Evolutionary conservation across 2,797 vertebrate species (phyloP).

Genomic region (Liasis olivaceus): DNA sequence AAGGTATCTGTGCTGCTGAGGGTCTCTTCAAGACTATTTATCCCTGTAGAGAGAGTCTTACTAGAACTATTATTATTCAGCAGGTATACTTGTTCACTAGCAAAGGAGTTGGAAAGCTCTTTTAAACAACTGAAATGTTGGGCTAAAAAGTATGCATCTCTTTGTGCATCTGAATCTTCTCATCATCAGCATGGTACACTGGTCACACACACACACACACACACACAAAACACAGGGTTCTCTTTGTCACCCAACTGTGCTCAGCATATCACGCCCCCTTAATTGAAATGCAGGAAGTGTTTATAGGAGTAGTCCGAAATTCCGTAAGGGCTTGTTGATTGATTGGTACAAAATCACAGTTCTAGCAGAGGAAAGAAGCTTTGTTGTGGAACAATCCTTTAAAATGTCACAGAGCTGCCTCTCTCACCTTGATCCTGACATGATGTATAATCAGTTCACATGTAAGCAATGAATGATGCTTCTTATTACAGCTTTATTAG

Average conservation of each 20-base stretch:
- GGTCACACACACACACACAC: slow-evolving; percentile 1
- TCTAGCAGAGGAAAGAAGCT: slow-evolving; percentile 16
- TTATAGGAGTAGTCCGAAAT: not conserved
- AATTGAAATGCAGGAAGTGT: not conserved
- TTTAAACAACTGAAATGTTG: slow-evolving; percentile 48
- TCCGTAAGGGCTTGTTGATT: not conserved
- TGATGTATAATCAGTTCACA: slow-evolving; percentile 47
- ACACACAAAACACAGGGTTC: not conserved
- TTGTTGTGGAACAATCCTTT: slow-evolving; percentile 29
- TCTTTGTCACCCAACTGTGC: not conserved
- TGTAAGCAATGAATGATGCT: slow-evolving; percentile 50
- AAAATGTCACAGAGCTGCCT: slow-evolving; percentile 30
- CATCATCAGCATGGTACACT: slow-evolving; percentile 46
- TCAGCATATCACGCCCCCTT: fast-evolving
- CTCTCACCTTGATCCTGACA: slow-evolving; percentile 59
- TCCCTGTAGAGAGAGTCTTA: slow-evolving; percentile 43
- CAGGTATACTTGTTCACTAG: slow-evolving; percentile 37
- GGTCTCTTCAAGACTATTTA: slow-evolving; percentile 33
- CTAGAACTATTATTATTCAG: slow-evolving; percentile 44
- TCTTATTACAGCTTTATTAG: slow-evolving; percentile 53
- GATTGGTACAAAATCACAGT: not conserved
- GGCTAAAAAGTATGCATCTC: not conserved
- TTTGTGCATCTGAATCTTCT: slow-evolving; percentile 44
- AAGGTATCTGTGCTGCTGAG: slow-evolving; percentile 5
- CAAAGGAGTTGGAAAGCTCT: slow-evolving; percentile 49